Evolutionary conservation across 2,888 invertebrate genomes (phyloP).

Genomic region (Eupelmus urozonus): DNA sequence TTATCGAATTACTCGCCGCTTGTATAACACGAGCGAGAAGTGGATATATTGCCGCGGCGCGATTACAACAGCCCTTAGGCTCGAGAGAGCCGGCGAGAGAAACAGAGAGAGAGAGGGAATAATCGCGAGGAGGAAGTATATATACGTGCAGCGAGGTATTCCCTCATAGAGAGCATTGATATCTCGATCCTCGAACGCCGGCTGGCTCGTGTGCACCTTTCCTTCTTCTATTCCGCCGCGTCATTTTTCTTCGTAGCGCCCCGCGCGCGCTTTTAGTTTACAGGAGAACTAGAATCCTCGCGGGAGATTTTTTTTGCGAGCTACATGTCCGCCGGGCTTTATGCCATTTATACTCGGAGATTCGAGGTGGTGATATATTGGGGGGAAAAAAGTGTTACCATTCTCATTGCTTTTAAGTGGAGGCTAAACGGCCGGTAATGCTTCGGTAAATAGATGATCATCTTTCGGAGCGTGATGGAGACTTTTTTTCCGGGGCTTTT

Average conservation of each 20-base stretch:
- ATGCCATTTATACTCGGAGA: too few relatives aligned
- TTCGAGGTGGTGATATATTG: too few relatives aligned
- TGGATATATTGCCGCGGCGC: slow-evolving; percentile 42
- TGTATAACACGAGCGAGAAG: slow-evolving; percentile 46
- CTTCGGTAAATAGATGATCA: neutral
- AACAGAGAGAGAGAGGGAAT: slow-evolving; percentile 18
- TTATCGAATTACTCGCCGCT: slow-evolving; percentile 46
- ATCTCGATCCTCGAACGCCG: slow-evolving; percentile 20
- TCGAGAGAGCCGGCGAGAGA: neutral
- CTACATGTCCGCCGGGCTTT: too few relatives aligned
- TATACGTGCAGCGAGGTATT: too few relatives aligned
- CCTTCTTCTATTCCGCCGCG: neutral
- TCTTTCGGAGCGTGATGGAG: neutral
- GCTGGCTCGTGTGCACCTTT: neutral
- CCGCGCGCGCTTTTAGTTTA: too few relatives aligned
- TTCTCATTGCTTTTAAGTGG: neutral
- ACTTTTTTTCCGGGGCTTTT: neutral
- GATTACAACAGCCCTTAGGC: slow-evolving; percentile 29
- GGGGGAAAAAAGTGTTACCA: neutral
- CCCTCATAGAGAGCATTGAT: slow-evolving; percentile 19
- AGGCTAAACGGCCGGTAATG: neutral
- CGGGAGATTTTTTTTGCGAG: neutral
- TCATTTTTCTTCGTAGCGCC: neutral
- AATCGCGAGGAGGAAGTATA: slow-evolving; percentile 39
- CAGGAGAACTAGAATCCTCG: slow-evolving; percentile 4